phyloP scores from a whole-genome alignment of 2,888 invertebrate species.

The Hemaris fuciformis region DNA sequence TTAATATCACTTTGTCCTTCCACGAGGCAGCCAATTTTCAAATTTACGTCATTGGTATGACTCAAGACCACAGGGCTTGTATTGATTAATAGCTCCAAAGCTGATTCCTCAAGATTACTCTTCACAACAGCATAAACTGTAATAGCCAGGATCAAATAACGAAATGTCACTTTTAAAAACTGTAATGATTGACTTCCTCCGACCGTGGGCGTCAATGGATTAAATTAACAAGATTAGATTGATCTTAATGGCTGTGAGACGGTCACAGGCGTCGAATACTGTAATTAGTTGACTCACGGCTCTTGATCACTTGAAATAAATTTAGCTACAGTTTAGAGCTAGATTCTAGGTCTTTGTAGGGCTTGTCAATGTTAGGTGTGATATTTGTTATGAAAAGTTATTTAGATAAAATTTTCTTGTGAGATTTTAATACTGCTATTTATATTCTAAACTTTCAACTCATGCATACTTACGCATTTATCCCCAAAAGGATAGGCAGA shows the following conservation, averaged over 20 bases:
- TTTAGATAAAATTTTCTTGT: too few relatives aligned
- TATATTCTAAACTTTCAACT: too few relatives aligned
- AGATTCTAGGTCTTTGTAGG: neutral
- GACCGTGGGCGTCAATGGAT: constrained; percentile 63
- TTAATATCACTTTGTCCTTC: too few relatives aligned
- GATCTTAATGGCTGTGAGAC: constrained; percentile 77
- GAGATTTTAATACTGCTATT: too few relatives aligned
- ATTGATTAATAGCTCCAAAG: neutral
- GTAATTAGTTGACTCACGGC: constrained; percentile 58
- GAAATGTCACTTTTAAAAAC: constrained; percentile 34
- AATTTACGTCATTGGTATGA: too few relatives aligned
- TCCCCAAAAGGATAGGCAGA: too few relatives aligned
- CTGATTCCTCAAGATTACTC: neutral
- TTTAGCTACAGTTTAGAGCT: neutral
- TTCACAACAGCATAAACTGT: neutral
- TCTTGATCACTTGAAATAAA: constrained; percentile 1
- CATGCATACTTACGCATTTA: too few relatives aligned
- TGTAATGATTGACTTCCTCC: constrained; percentile 73
- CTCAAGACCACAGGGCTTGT: neutral
- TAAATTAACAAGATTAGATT: constrained; percentile 79
- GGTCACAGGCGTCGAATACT: constrained; percentile 68
- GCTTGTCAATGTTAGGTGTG: neutral
- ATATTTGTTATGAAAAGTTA: neutral
- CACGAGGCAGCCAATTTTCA: too few relatives aligned
- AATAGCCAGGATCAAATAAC: constrained; percentile 13